Base-by-base conservation (phyloP, 2,797 vertebrate genomes). In the Myotis planiceps region DNA sequence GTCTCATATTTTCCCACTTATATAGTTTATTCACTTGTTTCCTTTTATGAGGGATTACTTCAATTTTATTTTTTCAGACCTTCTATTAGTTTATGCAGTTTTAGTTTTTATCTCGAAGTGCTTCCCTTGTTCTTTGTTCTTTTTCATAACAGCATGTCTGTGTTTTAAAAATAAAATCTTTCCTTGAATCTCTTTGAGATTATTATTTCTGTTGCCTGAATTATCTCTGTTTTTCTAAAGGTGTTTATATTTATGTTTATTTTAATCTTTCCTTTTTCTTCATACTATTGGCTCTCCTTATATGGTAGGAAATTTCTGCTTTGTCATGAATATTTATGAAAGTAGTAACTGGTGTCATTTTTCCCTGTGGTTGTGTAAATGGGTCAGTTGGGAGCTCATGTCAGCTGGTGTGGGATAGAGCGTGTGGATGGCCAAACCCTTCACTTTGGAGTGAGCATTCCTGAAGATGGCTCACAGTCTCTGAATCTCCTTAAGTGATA, bases 101-200 rank as follows among this genome's bases (percentile, higher is more conserved):
- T 3, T 21, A 15, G 2, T 71, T 85, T 87, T 68, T 39, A 69
- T 85, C n/a, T 45, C 29, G 58, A 74, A 80, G 21, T 79, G 51
- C 32, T 85, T 85, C 21, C 42, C 25, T 83, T 58, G 23, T 63
- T 55, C 29, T 75, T 79, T 66, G 39, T 76, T 82, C 32, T 74
- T 95, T 92, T 90, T 45, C 16, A 68, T 60, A 55, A 60, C 19
- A 84, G 37, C 21, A 45, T 81, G 12, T 90, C 78, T 53, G n/a
- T 63, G 6, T 90, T 68, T 68, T 88, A 88, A 91, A 82, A 34
- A 27, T 72, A 71, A 90, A 88, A 55, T 47, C 32, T 75, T 88
- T 88, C 60, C 55, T 69, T 66, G 27, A 65, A 47, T 81, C 19
- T 88, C n/a, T 65, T 74, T 63, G 27, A 85, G 63, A 34, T 25